Conservation (phyloP, 2,797 vertebrate species). For the Spinibarbus caldwelli region DNA sequence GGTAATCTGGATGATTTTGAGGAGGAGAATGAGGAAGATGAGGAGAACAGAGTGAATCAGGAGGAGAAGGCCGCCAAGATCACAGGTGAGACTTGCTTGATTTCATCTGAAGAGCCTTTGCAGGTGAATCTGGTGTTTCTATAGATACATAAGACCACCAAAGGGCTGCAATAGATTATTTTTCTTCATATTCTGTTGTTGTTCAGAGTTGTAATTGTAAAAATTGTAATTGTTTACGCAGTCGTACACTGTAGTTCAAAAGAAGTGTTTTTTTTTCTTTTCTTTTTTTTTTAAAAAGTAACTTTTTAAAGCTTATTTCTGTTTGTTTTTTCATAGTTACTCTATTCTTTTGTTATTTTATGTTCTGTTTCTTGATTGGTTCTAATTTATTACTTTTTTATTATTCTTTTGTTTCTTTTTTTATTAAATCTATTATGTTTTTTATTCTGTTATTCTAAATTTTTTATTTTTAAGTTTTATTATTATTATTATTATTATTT, state of each 20-base stretch:
- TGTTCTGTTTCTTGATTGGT: slow-evolving; percentile 52
- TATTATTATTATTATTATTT: not conserved
- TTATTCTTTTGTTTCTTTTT: too few relatives aligned
- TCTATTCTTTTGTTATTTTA: not conserved
- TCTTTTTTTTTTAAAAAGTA: too few relatives aligned
- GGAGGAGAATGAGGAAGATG: slow-evolving; percentile 98
- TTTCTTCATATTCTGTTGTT: not conserved
- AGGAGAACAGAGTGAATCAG: slow-evolving; percentile 96
- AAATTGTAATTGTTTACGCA: too few relatives aligned
- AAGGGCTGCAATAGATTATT: not conserved
- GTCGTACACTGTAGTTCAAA: too few relatives aligned
- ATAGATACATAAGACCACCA: not conserved
- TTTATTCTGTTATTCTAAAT: not conserved
- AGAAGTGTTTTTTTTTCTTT: too few relatives aligned
- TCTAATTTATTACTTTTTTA: not conserved
- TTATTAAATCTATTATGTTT: not conserved
- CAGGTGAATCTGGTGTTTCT: too few relatives aligned
- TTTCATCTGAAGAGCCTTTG: too few relatives aligned
- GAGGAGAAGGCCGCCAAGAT: slow-evolving; percentile 99
- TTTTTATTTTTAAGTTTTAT: not conserved
- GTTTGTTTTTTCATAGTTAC: not conserved
- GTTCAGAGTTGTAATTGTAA: too few relatives aligned
- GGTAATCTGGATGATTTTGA: slow-evolving; percentile 99
- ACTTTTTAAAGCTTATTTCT: not conserved
- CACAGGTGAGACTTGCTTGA: slow-evolving; percentile 83